Conservation (phyloP, 2,888 invertebrate species). For the Melitaea athalia region DNA sequence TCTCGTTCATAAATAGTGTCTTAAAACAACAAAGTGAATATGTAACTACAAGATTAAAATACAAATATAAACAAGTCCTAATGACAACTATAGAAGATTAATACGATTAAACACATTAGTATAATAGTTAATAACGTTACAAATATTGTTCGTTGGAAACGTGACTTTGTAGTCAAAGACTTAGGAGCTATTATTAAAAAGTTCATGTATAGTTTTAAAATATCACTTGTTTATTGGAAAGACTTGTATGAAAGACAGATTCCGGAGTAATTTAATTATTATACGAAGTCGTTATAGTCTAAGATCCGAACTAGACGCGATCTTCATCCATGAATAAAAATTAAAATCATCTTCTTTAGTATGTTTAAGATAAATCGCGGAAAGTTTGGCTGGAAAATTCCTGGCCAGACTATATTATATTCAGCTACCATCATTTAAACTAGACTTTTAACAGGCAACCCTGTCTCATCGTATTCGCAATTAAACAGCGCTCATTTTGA, state of each 20-base stretch:
- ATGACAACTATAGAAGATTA: conserved; percentile 47
- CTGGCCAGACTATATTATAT: no score
- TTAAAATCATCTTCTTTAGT: no score
- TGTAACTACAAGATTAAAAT: conserved; percentile 44
- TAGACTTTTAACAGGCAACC: no score
- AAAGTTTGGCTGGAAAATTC: no score
- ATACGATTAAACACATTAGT: conserved; percentile 53
- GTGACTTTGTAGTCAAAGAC: conserved; percentile 55
- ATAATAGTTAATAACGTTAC: conserved; percentile 43
- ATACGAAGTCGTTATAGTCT: background rate
- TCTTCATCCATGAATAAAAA: no score
- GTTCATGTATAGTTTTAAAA: conserved; percentile 64
- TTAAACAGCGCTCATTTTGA: no score
- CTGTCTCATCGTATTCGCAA: no score
- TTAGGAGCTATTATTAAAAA: conserved; percentile 61
- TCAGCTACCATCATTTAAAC: no score
- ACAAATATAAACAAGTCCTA: conserved; percentile 48
- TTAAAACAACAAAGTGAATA: conserved; percentile 42
- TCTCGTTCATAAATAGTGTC: conserved; percentile 44
- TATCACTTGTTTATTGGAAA: conserved; percentile 74
- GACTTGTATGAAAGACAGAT: conserved; percentile 48
- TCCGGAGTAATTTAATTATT: conserved; percentile 22
- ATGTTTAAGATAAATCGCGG: no score
- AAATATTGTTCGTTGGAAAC: conserved; percentile 69
- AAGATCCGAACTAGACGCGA: no score